phyloP scores from a whole-genome alignment of 2,797 vertebrate genomes.

The Limnodromus scolopaceus region DNA sequence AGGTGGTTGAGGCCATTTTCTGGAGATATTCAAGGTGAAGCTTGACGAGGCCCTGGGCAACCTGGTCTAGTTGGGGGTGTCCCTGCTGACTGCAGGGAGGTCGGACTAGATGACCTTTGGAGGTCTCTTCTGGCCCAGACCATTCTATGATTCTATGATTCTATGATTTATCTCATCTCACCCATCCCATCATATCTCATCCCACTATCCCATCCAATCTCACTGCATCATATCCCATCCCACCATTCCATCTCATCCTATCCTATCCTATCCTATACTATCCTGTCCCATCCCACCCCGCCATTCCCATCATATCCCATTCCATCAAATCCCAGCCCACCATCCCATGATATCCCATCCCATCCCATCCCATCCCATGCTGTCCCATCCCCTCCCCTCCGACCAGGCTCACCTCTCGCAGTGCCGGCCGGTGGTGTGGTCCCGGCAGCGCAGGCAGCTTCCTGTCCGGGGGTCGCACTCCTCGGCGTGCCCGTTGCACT shows the following conservation, averaged over 20 bases:
- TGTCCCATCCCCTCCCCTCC: background rate
- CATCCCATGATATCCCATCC: accelerated
- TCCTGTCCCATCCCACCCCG: background rate
- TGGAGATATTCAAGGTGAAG: too few relatives aligned
- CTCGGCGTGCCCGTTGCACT: conserved; percentile 88
- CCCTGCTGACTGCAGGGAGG: too few relatives aligned
- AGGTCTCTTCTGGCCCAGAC: too few relatives aligned
- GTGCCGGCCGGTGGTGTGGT: conserved; percentile 84
- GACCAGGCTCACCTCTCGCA: conserved; percentile 81
- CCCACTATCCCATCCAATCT: background rate
- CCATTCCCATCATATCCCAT: too few relatives aligned
- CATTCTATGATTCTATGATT: too few relatives aligned
- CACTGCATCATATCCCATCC: background rate
- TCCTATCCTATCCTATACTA: too few relatives aligned
- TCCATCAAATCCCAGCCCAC: background rate
- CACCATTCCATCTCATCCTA: too few relatives aligned
- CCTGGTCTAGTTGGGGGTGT: too few relatives aligned
- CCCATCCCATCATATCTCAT: background rate
- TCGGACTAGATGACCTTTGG: too few relatives aligned
- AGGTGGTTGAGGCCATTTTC: too few relatives aligned
- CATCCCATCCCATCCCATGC: background rate
- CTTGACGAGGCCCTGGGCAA: too few relatives aligned
- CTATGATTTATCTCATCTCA: too few relatives aligned
- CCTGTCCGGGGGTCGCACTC: conserved; percentile 74
- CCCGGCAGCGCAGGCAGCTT: conserved; percentile 77